These are phyloP conservation scores for Lobophora halterata DNA, from an alignment of 2,888 invertebrate species.

Conservation along the genomic window DNA sequence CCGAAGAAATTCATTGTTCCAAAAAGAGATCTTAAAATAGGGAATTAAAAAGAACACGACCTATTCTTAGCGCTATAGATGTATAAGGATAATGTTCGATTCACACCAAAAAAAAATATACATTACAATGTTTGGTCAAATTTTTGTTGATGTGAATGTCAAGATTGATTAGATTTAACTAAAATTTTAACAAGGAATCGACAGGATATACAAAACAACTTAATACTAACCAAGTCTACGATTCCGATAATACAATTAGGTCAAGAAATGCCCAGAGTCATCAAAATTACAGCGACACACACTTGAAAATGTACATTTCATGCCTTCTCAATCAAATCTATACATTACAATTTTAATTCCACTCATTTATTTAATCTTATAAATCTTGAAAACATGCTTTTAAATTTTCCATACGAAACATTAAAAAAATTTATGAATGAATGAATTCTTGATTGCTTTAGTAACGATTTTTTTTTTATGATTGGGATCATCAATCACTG, in stretches of 20 bases:
- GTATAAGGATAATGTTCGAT: slow-evolving; percentile 37
- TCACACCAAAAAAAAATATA: slow-evolving; percentile 9
- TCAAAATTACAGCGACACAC: slow-evolving; percentile 9
- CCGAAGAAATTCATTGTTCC: slow-evolving; percentile 62
- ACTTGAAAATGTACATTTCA: slow-evolving; percentile 16
- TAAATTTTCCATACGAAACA: too few species aligned
- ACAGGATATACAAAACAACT: slow-evolving; percentile 48
- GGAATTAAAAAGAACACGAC: slow-evolving; percentile 43
- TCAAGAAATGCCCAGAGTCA: slow-evolving; percentile 18
- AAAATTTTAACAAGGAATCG: slow-evolving; percentile 44
- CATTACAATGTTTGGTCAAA: slow-evolving; percentile 2
- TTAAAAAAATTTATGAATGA: too few species aligned
- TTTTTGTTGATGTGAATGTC: slow-evolving; percentile 23
- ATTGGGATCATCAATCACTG: too few species aligned
- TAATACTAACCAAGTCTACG: slow-evolving; percentile 36
- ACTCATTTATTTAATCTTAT: too few species aligned
- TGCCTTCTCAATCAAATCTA: slow-evolving; percentile 1
- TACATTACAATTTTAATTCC: too few species aligned
- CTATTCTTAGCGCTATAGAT: slow-evolving; percentile 43
- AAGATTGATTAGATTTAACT: slow-evolving; percentile 43
- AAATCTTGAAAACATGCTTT: too few species aligned
- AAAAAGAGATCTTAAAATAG: slow-evolving; percentile 53
- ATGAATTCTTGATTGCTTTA: too few species aligned
- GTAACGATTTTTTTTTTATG: too few species aligned
- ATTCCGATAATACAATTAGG: slow-evolving; percentile 21